phyloP scores from a whole-genome alignment of 2,888 invertebrate species.

The Stomorhina lunata region DNA sequence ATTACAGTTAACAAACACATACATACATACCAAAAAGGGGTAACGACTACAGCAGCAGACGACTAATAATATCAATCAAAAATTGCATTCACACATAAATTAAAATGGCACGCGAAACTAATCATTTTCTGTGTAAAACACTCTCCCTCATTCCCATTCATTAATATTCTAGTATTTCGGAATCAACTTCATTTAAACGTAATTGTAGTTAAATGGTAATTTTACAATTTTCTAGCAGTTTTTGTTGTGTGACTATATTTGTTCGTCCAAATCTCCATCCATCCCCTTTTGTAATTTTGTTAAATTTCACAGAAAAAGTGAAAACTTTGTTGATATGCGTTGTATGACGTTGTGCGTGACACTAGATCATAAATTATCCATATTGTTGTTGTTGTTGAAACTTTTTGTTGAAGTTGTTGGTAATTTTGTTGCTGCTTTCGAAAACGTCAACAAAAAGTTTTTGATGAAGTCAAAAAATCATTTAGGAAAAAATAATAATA shows the following conservation, averaged over 20 bases:
- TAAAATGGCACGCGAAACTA: neutral
- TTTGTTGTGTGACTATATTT: neutral
- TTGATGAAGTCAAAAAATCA: slow-evolving; percentile 35
- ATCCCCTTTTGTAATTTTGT: neutral
- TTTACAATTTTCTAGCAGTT: neutral
- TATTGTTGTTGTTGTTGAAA: neutral
- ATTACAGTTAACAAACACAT: neutral
- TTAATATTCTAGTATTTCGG: neutral
- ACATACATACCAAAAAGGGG: neutral
- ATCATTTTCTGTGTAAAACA: neutral
- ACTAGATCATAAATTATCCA: slow-evolving; percentile 52
- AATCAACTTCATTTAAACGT: neutral
- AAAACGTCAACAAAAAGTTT: slow-evolving; percentile 31
- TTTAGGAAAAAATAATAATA: neutral
- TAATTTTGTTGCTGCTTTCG: slow-evolving; percentile 17
- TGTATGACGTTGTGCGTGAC: slow-evolving; percentile 59
- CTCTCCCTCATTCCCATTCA: neutral
- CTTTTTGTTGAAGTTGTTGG: neutral
- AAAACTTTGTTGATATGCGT: slow-evolving; percentile 6
- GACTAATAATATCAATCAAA: slow-evolving; percentile 27
- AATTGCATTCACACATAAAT: slow-evolving; percentile 27
- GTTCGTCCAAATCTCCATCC: neutral
- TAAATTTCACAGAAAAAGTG: neutral
- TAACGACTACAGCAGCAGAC: neutral
- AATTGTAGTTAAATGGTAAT: neutral